Conservation (phyloP, 1,140 invertebrate genomes). For the Drosophila ambigua region DNA sequence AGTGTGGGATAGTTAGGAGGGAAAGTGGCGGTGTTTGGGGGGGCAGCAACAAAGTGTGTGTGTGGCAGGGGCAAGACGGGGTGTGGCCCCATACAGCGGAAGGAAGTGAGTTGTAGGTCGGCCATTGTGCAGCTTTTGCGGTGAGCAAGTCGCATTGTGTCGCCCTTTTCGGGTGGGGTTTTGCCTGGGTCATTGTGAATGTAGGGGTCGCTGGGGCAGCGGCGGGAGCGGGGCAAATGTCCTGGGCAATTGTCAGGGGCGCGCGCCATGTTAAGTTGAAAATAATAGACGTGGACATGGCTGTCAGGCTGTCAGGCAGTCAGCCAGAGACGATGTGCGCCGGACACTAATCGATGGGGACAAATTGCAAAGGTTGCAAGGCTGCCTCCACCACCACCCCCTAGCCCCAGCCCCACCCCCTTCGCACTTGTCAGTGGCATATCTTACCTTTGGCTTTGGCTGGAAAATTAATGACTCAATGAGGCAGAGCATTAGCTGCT, state of each 20-base stretch:
- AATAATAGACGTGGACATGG: constrained; percentile 78
- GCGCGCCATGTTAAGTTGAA: constrained; percentile 71
- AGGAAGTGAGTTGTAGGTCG: constrained; percentile 79
- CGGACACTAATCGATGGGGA: constrained; percentile 75
- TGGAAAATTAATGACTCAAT: constrained; percentile 77
- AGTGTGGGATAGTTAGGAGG: too few species aligned
- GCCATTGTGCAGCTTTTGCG: constrained; percentile 75
- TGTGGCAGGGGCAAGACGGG: constrained; percentile 9
- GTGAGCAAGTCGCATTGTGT: constrained; percentile 62
- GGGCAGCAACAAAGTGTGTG: background rate
- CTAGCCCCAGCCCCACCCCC: background rate
- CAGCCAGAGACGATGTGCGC: constrained; percentile 43
- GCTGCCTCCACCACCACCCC: background rate
- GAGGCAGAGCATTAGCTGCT: constrained; percentile 37
- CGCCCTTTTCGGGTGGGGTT: constrained; percentile 17
- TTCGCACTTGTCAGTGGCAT: constrained; percentile 40
- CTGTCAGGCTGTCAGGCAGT: constrained; percentile 68
- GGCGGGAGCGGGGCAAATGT: constrained; percentile 38
- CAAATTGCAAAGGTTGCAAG: constrained; percentile 59
- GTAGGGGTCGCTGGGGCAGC: constrained; percentile 1
- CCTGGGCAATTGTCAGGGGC: constrained; percentile 68
- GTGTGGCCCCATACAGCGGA: constrained; percentile 53
- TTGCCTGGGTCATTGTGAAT: too few species aligned
- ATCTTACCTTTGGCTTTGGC: constrained; percentile 35
- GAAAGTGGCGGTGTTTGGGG: too few species aligned